Evolutionary conservation across 2,797 vertebrate species (phyloP).

Genomic region (Tarsius wallacei): DNA sequence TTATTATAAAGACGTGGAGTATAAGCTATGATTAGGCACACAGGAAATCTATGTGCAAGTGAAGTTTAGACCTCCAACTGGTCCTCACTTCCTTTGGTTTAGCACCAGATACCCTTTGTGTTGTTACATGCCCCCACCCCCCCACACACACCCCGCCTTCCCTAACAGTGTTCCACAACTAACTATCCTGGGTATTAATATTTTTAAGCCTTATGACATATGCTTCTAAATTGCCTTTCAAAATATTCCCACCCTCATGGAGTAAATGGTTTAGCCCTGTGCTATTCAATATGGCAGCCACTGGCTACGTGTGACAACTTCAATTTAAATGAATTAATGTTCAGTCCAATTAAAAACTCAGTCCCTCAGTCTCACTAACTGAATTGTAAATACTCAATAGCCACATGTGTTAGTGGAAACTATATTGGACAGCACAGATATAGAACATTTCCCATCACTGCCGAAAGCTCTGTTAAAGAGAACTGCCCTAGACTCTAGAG

Average conservation of each 20-base stretch:
- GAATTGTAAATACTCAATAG: background rate
- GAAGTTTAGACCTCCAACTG: no score
- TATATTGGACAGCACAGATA: background rate
- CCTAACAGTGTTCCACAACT: no score
- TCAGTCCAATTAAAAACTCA: background rate
- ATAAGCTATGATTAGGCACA: no score
- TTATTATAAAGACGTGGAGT: no score
- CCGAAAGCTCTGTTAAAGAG: background rate
- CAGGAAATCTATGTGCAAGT: no score
- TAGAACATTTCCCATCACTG: background rate
- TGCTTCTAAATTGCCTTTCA: background rate
- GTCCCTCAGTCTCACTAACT: background rate
- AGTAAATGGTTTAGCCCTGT: background rate
- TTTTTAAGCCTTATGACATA: background rate
- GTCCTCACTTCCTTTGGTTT: no score
- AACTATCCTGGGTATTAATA: background rate
- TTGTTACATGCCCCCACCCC: no score
- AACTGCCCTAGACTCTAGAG: background rate
- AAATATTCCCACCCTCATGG: background rate
- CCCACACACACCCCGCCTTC: no score
- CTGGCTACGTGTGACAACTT: background rate
- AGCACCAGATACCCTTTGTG: no score
- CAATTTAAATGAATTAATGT: constrained; percentile 19
- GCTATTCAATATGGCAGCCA: background rate
- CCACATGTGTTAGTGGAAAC: no score